Conservation (phyloP, 1,140 invertebrate species). For the Rhyzopertha dominica region DNA sequence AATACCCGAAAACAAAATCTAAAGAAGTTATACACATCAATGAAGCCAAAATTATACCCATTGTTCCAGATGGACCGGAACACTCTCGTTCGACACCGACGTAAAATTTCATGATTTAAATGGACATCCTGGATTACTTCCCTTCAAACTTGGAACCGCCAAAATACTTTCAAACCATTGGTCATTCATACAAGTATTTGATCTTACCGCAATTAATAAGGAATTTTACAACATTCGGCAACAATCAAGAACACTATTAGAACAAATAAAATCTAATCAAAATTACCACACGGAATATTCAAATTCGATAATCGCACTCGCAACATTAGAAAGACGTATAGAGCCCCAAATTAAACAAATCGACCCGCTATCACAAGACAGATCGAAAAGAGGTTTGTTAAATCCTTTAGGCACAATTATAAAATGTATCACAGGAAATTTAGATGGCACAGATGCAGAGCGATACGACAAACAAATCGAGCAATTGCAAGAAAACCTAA, state of each 20-base stretch:
- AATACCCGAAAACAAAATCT: conserved; percentile 9
- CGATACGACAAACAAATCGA: conserved; percentile 3
- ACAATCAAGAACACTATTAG: neutral
- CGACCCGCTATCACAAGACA: neutral
- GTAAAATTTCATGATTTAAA: conserved; percentile 11
- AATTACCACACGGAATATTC: conserved; percentile 9
- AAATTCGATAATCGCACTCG: conserved; percentile 6
- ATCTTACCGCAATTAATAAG: conserved; percentile 3
- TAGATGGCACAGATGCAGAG: conserved; percentile 11
- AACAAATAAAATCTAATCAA: conserved; percentile 1
- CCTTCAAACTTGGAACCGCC: conserved; percentile 12
- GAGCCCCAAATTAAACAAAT: conserved; percentile 10
- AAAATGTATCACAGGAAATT: conserved; percentile 12
- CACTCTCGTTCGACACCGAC: neutral
- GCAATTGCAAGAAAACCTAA: conserved; percentile 6
- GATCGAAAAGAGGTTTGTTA: conserved; percentile 12
- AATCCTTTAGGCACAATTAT: conserved; percentile 12
- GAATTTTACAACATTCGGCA: conserved; percentile 2
- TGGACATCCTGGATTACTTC: conserved; percentile 10
- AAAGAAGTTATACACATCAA: conserved; percentile 12
- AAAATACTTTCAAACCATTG: conserved; percentile 9
- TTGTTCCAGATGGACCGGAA: conserved; percentile 11
- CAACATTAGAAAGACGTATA: conserved; percentile 7
- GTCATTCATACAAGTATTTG: conserved; percentile 10
- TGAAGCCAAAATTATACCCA: conserved; percentile 12